Evolutionary conservation across 2,888 invertebrate genomes (phyloP).

Genomic region (Steinernema carpocapsae): DNA sequence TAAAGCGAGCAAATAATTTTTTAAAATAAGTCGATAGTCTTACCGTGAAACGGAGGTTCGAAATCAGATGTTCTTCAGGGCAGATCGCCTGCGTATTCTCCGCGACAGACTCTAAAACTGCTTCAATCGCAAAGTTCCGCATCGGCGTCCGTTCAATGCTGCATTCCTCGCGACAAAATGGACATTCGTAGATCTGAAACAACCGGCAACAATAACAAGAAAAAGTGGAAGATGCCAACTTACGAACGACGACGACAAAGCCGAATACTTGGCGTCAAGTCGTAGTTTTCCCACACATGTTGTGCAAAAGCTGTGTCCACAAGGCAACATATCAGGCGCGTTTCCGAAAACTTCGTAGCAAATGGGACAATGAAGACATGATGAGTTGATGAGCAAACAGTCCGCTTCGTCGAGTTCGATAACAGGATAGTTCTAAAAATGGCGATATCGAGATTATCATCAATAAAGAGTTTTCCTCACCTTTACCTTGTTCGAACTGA

Average conservation of each 20-base stretch:
- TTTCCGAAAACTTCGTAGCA: slow-evolving; percentile 45
- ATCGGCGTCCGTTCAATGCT: neutral
- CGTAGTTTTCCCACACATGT: slow-evolving; percentile 39
- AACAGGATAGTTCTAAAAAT: slow-evolving; percentile 23
- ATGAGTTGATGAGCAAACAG: slow-evolving; percentile 41
- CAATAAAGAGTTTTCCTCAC: neutral
- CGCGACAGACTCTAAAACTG: slow-evolving; percentile 9
- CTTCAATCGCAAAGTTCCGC: slow-evolving; percentile 22
- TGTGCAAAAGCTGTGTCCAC: slow-evolving; percentile 51
- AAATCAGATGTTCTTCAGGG: slow-evolving; percentile 4
- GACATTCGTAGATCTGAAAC: slow-evolving; percentile 22
- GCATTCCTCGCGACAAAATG: slow-evolving; percentile 21
- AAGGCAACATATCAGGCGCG: slow-evolving; percentile 46
- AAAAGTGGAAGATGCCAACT: neutral
- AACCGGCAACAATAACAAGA: neutral
- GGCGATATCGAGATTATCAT: neutral
- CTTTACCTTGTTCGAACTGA: neutral
- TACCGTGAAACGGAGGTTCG: neutral
- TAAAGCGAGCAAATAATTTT: neutral
- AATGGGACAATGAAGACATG: slow-evolving; percentile 46
- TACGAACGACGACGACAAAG: neutral
- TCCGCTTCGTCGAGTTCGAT: slow-evolving; percentile 40
- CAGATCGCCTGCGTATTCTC: neutral
- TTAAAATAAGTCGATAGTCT: too few relatives aligned
- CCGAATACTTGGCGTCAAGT: neutral